Evolutionary conservation across 1,140 invertebrate genomes (phyloP), one percentile per base, ranked within the genome.

Genomic region (Tenebrio molitor): DNA sequence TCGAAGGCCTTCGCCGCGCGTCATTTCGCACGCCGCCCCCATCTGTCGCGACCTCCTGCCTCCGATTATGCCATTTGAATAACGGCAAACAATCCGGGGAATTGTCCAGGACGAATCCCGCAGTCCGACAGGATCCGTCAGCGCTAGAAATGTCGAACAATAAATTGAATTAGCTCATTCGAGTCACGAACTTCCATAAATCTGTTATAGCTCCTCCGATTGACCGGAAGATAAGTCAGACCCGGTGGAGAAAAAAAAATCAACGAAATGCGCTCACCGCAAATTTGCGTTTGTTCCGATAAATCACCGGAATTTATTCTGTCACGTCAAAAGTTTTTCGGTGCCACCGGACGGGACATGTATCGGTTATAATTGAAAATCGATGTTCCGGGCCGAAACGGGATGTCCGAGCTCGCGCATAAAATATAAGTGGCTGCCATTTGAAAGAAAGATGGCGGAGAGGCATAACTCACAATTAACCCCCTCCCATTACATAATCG

Each of bases 131-230:
- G 23, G 15, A 58, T 58, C 50, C 50, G 50, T 58, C 50, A 58
- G 23, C 12, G 50, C 15, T 58, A 2, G 19, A 58, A 58, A 58
- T 58, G 21, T 29, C 21, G 50, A 58, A 58, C 50, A 29, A 58
- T 58, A 58, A 58, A 58, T 58, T 29, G 50, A 58, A 58, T 58
- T 58, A 58, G 21, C 50, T 29, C 21, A 58, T 25, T 58, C 50
- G 50, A 58, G 50, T 58, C 50, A 58, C 50, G 50, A 10, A 58
- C n/a, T 58, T 25, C 50, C 50, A 58, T 58, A 58, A 58, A 58
- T 58, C 50, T 58, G 50, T 58, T 58, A 58, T 58, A 58, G 50
- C 23, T 58, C 23, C 50, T 58, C 50, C 23, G 50, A 58, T 29
- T 29, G 50, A 58, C 21, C 50, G n/a, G 7, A 50, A 50, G 50